Base-by-base conservation (phyloP, 2,888 invertebrate genomes). In the Dasysyrphus albostriatus region DNA sequence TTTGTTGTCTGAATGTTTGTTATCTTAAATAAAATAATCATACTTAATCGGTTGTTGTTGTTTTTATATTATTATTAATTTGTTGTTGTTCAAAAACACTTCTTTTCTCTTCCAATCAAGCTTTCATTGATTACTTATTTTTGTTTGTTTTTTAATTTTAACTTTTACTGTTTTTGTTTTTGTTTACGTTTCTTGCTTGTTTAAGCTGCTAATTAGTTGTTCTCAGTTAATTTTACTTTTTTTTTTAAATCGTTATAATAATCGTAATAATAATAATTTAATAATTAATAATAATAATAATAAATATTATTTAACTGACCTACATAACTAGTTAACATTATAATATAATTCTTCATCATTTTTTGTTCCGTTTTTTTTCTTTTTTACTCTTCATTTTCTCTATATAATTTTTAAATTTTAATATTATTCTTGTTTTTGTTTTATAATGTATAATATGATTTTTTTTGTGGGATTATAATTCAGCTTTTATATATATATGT, bases 281-380 rank as follows among this genome's bases (percentile, higher is more conserved):
- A 88, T 89, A 79, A 89, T 89, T 89, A 82, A 89, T 89, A 88
- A 88, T 67, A 88, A 88, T 61, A 65, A 67, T 90, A 89, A 90
- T 89, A 89, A 88, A 89, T 90, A 88, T 90, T 91, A 91, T 91
- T 91, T 91, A 91, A 91, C 90, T 92, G 91, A 91, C 92, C 92
- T 91, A 91, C 91, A 92, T 91, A 91, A 91, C 91, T 91, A 91
- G 92, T 91, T 91, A 91, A 91, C 91, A 91, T 91, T 89, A 89
- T 90, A 88, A 91, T 90, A 90, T 89, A 90, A 88, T 88, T 89
- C 89, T 88, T 87, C 88, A 80, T 88, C 85, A 88, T 83, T 87
- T 69, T 88, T 89, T 89, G 88, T 89, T 89, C 88, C 90, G 90
- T 89, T 89, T 90, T 89, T 89, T 89, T 89, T 88, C 73, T 88